Evolutionary conservation across 2,888 invertebrate genomes (phyloP), one percentile per base, ranked within the genome.

Genomic region (Epistrophella euchroma): DNA sequence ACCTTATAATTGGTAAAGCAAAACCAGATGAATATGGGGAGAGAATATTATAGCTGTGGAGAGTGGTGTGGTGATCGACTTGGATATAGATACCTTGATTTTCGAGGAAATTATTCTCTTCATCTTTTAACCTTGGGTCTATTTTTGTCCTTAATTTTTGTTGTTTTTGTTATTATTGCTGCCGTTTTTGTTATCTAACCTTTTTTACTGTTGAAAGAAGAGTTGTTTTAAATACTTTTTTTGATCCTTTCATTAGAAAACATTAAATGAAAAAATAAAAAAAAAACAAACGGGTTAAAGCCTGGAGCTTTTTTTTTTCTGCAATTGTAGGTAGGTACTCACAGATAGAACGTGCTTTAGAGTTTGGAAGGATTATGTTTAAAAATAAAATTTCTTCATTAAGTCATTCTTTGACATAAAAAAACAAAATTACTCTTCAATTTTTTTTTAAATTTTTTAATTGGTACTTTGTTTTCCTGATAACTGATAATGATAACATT

Each of bases 51-150:
- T 55, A n/a, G n/a, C n/a, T n/a, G n/a, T n/a, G n/a, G n/a, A n/a
- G n/a, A n/a, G n/a, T n/a, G n/a, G n/a, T n/a, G n/a, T n/a, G n/a
- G n/a, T n/a, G n/a, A n/a, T n/a, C n/a, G n/a, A 28, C 3, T 55
- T 10, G 1, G 11, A 13, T 19, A 11, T 22, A 2, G 13, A 32
- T 32, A 32, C 56, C 56, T 56, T 35, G 11, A 56, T 56, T 32
- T 56, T 56, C 11, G 32, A 6, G 32, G 5, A 35, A 56, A 56
- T 56, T 32, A 56, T 56, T 17, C 32, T 56, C 11, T 32, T 56
- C 56, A 56, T 35, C 17, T 56, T 56, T 56, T 32, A 56, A 56
- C 56, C 56, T 35, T 56, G 56, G 56, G 56, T 56, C 11, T 32
- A 56, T 13, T 56, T 56, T 35, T 32, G 4, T 52, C 1, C 4